phyloP scores from a whole-genome alignment of 2,888 invertebrate species.

The Platycheirus rosarum region DNA sequence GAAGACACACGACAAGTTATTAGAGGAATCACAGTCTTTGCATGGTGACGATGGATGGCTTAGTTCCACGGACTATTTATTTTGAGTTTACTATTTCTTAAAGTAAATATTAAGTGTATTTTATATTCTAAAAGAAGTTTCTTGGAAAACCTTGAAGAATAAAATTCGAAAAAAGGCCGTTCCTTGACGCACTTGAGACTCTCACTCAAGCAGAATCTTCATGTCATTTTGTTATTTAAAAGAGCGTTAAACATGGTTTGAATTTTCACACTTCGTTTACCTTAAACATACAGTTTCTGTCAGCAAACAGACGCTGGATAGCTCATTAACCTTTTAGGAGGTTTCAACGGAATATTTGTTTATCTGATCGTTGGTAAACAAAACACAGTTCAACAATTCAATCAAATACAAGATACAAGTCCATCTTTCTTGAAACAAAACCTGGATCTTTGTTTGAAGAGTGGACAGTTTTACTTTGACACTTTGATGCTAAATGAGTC shows the following conservation, averaged over 20 bases:
- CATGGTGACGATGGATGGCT: slow-evolving; percentile 4
- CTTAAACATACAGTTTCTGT: slow-evolving; percentile 25
- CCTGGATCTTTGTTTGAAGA: slow-evolving; percentile 2
- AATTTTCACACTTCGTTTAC: slow-evolving; percentile 3
- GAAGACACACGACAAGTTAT: slow-evolving; percentile 6
- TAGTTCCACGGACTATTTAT: slow-evolving; percentile 28
- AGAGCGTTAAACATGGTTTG: too few species aligned
- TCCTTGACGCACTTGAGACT: too few species aligned
- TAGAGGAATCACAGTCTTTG: slow-evolving; percentile 43
- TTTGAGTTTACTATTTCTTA: too few species aligned
- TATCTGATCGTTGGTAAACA: too few species aligned
- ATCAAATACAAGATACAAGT: slow-evolving; percentile 22
- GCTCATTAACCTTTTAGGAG: slow-evolving; percentile 28
- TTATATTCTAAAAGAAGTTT: too few species aligned
- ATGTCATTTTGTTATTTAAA: too few species aligned
- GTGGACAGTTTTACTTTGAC: slow-evolving; percentile 52
- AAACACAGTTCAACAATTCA: not conserved
- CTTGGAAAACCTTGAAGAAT: too few species aligned
- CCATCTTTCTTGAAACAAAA: too few species aligned
- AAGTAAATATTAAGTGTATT: too few species aligned
- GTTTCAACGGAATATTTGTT: too few species aligned
- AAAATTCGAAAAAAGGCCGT: too few species aligned
- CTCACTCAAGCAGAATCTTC: too few species aligned
- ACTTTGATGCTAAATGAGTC: slow-evolving; percentile 60
- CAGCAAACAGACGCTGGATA: slow-evolving; percentile 21